phyloP scores from a whole-genome alignment of 2,888 invertebrate species.

The Agrotis clavis region DNA sequence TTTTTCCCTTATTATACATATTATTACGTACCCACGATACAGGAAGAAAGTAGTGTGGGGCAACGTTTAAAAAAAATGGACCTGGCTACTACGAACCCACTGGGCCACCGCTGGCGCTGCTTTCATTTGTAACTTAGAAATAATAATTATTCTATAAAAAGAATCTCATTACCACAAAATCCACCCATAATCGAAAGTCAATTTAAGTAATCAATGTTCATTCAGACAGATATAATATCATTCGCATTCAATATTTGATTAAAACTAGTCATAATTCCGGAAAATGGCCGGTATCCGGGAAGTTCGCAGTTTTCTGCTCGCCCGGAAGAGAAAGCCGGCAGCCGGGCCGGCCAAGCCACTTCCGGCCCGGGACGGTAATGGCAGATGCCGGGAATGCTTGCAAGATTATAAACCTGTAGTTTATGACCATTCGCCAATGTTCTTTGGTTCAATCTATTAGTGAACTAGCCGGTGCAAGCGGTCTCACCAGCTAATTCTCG shows the following conservation, averaged over 20 bases:
- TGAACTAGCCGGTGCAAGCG: not conserved
- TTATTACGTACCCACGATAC: too few species aligned
- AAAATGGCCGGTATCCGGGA: slow-evolving; percentile 55
- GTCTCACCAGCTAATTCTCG: too few species aligned
- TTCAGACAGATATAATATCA: slow-evolving; percentile 10
- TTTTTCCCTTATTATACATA: too few species aligned
- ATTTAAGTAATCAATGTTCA: slow-evolving; percentile 34
- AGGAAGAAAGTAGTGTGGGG: too few species aligned
- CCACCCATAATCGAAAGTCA: slow-evolving; percentile 27
- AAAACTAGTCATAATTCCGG: slow-evolving; percentile 43
- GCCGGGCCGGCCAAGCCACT: slow-evolving; percentile 29
- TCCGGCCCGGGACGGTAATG: slow-evolving; percentile 52
- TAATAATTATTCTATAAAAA: not conserved
- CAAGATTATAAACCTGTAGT: slow-evolving; percentile 46
- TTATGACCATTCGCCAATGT: slow-evolving; percentile 31
- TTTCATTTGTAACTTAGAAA: too few species aligned
- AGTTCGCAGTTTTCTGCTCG: slow-evolving; percentile 49
- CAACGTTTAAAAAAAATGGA: too few species aligned
- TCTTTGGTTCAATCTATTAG: slow-evolving; percentile 41
- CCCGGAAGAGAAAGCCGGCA: slow-evolving; percentile 56
- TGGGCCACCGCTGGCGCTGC: too few species aligned
- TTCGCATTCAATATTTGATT: slow-evolving; percentile 49
- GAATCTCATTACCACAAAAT: not conserved
- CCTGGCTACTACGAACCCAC: too few species aligned
- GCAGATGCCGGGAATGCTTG: slow-evolving; percentile 53